Evolutionary conservation across 2,113 vertebrate genomes (phyloP).

Genomic region (Pelobates fuscus): DNA sequence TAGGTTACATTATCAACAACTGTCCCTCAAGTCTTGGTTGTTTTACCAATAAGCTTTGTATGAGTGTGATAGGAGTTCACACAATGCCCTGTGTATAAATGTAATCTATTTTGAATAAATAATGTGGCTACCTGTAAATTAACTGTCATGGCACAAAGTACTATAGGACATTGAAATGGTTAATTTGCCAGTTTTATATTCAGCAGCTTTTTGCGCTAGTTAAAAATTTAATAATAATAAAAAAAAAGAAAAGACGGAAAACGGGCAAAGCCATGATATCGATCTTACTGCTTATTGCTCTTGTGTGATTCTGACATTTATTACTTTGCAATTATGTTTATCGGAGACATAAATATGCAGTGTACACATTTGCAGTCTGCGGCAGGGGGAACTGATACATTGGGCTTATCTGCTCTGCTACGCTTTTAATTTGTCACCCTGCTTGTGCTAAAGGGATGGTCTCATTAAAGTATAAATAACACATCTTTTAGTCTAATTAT

Average conservation of each 20-base stretch:
- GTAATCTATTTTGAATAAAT: too few species aligned
- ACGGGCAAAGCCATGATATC: conserved; percentile 16
- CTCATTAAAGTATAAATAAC: conserved; percentile 46
- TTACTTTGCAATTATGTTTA: conserved; percentile 46
- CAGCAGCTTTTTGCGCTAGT: background rate
- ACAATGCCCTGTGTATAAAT: too few species aligned
- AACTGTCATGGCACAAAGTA: too few species aligned
- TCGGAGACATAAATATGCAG: conserved; percentile 43
- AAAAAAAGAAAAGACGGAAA: background rate
- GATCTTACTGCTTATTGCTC: conserved; percentile 42
- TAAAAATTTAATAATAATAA: background rate
- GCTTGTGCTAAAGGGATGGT: conserved; percentile 33
- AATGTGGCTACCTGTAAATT: too few species aligned
- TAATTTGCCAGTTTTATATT: background rate
- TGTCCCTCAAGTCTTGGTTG: too few species aligned
- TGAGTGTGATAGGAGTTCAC: too few species aligned
- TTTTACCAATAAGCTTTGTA: too few species aligned
- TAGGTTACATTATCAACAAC: too few species aligned
- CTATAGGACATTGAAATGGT: background rate
- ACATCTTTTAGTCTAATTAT: conserved; percentile 47
- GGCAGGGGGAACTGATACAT: conserved; percentile 18
- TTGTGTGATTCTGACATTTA: conserved; percentile 43
- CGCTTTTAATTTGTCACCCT: conserved; percentile 38
- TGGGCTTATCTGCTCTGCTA: conserved; percentile 24
- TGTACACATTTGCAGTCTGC: conserved; percentile 16